Evolutionary conservation across 2,797 vertebrate species (phyloP).

Genomic region (Spheniscus humboldti): DNA sequence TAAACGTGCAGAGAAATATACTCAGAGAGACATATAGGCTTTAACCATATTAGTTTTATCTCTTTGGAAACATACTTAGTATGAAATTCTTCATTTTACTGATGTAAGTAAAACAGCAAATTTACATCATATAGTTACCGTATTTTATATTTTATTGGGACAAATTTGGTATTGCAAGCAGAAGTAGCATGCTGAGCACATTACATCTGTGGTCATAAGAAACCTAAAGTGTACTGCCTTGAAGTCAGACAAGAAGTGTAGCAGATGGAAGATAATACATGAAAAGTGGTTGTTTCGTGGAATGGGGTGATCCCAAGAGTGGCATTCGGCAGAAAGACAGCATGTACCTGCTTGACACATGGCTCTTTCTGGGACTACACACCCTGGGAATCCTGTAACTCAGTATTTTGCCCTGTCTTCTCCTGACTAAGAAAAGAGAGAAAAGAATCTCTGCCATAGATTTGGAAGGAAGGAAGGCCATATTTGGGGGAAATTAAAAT

Average conservation of each 20-base stretch:
- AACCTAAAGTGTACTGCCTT: neutral
- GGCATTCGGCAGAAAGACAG: neutral
- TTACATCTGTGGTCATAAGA: neutral
- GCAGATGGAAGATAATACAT: neutral
- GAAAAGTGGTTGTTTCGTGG: neutral
- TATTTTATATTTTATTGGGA: neutral
- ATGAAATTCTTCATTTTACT: neutral
- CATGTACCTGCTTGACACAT: neutral
- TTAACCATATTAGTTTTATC: neutral
- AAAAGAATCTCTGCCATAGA: neutral
- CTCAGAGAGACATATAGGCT: neutral
- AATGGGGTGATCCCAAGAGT: neutral
- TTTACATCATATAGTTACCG: neutral
- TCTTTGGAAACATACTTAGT: neutral
- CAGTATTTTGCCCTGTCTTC: neutral
- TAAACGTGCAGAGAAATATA: neutral
- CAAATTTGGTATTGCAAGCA: neutral
- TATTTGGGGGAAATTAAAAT: conserved; percentile 25
- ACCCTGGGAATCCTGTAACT: neutral
- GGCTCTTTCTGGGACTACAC: neutral
- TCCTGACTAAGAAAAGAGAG: neutral
- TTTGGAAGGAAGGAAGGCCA: neutral
- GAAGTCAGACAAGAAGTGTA: neutral
- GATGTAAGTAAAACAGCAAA: neutral
- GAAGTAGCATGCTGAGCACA: neutral